These are phyloP conservation scores for silkworm (Bombyx mori) DNA, from an alignment of 1,140 invertebrate species.

Conservation along the genomic window DNA sequence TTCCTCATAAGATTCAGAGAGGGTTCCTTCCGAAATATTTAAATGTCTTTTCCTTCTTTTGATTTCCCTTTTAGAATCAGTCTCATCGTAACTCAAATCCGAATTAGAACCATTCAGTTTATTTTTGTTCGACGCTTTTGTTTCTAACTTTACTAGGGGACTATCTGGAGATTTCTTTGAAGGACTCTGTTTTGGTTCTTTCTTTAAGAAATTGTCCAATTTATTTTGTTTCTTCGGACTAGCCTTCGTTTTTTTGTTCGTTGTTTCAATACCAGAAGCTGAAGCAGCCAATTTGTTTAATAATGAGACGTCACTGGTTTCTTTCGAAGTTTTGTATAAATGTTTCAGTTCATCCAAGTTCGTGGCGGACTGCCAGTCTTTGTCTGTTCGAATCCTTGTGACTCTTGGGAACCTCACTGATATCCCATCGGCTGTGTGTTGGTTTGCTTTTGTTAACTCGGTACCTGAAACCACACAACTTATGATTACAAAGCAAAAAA, in stretches of 20 bases:
- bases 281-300: constrained; percentile 65
- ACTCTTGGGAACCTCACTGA: constrained; percentile 94
- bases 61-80: constrained; percentile 7
- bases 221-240: constrained; percentile 14
- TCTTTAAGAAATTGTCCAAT: constrained; percentile 30
- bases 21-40: not conserved
- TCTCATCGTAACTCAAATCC: constrained; percentile 6
- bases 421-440: constrained; percentile 92
- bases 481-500: too few species aligned
- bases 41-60: not conserved
- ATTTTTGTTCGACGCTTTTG: constrained; percentile 16
- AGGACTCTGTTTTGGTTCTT: constrained; percentile 9
- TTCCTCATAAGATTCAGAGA: constrained; percentile 2
- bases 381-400: constrained; percentile 86
- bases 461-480: constrained; percentile 72
- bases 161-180: constrained; percentile 1
- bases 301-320: constrained; percentile 77
- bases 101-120: constrained; percentile 13
- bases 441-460: constrained; percentile 88
- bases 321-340: constrained; percentile 78
- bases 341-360: constrained; percentile 79
- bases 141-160: constrained; percentile 14
- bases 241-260: constrained; percentile 32
- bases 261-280: constrained; percentile 28
- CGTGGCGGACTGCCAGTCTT: constrained; percentile 88